Evolutionary conservation across 2,888 invertebrate genomes (phyloP), one percentile per base, ranked within the genome.

Genomic region (Pilophorus perplexus): DNA sequence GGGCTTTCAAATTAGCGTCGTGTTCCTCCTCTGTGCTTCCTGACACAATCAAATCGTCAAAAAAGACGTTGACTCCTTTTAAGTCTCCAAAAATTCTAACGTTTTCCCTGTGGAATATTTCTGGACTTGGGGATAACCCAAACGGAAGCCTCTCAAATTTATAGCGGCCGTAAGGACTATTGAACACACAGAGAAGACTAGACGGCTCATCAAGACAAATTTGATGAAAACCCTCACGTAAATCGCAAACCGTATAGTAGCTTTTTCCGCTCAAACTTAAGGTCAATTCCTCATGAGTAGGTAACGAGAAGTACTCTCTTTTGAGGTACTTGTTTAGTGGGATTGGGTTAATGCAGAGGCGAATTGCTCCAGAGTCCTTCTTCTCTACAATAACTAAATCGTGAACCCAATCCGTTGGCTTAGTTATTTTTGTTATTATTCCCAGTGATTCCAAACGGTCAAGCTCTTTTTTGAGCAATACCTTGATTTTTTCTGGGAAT

Each of bases 41-140:
- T 8, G 68, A 40, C 2, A 68, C 46, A 27, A 70, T 70, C 1
- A 70, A 5, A 18, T 70, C 70, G 54, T 68, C 70, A 48, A 46
- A 68, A 10, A 66, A 20, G 8, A 59, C 64, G 37, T 67, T 38
- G 8, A 70, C 68, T 12, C 68, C 66, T 10, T 14, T 12, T 23
- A 68, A 22, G 48, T 68, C 68, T 2, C 68, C 67, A 64, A 70
- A 68, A 14, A 64, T 64, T 42, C 48, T 59, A 3, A 28, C 14
- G 10, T 46, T 48, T 46, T 54, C 55, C 6, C 50, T 20, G 10
- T 66, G 65, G 40, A 69, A 69, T 12, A 69, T 67, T 22, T 68
- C 69, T 8, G 69, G 68, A 5, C 40, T 23, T n/a, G 20, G 28
- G 16, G 62, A 66, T 2, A 68, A 42, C 0, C 69, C 69, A 50